phyloP scores from a whole-genome alignment of 2,888 invertebrate species.

The Blastobasis adustella region DNA sequence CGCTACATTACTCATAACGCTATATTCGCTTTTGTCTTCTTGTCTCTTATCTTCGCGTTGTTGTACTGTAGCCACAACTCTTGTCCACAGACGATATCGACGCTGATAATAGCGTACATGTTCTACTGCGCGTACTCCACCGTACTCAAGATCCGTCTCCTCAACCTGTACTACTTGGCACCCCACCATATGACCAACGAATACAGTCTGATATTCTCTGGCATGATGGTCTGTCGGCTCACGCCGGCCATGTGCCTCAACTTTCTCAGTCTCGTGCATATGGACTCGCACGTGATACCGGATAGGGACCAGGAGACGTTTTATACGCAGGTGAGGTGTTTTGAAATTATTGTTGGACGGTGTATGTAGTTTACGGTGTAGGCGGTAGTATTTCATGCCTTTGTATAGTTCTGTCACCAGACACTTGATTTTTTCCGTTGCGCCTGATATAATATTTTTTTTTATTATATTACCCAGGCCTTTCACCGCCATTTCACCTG shows the following conservation, averaged over 20 bases:
- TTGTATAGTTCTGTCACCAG: too few relatives aligned
- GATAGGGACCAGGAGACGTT: slow-evolving; percentile 89
- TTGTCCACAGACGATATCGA: slow-evolving; percentile 84
- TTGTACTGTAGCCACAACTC: too few relatives aligned
- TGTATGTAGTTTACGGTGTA: too few relatives aligned
- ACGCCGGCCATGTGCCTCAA: slow-evolving; percentile 99
- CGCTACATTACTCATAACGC: too few relatives aligned
- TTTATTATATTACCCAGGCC: too few relatives aligned
- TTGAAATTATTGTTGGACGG: too few relatives aligned
- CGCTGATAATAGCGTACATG: slow-evolving; percentile 93
- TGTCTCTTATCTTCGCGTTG: too few relatives aligned
- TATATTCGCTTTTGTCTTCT: too few relatives aligned
- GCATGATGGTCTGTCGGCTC: slow-evolving; percentile 97
- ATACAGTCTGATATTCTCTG: slow-evolving; percentile 98
- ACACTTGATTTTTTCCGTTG: too few relatives aligned
- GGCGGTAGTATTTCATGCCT: too few relatives aligned
- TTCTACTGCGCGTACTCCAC: slow-evolving; percentile 99
- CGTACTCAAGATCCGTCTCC: slow-evolving; percentile 94
- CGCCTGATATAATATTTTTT: too few relatives aligned
- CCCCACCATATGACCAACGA: slow-evolving; percentile 99
- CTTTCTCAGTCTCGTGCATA: slow-evolving; percentile 96
- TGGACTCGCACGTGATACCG: slow-evolving; percentile 96
- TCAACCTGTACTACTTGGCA: slow-evolving; percentile 97
- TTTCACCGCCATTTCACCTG: too few relatives aligned
- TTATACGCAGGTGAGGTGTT: slow-evolving; percentile 87